phyloP scores from a whole-genome alignment of 2,888 invertebrate species.

The Reticulitermes lucifugus region DNA sequence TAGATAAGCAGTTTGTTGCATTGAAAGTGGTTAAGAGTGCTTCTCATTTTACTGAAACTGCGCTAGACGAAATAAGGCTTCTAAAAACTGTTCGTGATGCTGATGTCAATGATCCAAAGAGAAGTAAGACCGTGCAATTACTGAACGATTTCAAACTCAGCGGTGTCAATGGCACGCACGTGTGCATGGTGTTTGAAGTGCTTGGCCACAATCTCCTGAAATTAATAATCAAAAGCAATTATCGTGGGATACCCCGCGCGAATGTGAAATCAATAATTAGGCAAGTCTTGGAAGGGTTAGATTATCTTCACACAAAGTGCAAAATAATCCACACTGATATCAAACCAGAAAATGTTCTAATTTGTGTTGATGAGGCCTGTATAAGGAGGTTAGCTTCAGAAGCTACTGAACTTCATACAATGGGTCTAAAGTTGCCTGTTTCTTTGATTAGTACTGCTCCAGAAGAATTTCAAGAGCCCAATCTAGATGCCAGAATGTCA shows the following conservation, averaged over 20 bases:
- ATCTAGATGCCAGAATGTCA: conserved; percentile 86
- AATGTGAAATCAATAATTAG: conserved; percentile 96
- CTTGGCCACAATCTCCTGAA: conserved; percentile 98
- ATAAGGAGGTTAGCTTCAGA: conserved; percentile 93
- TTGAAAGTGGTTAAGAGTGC: conserved; percentile 99
- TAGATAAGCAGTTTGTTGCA: conserved; percentile 95
- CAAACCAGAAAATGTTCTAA: conserved; percentile 94
- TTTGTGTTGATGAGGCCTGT: conserved; percentile 92
- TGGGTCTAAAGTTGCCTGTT: conserved; percentile 91
- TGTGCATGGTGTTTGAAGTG: conserved; percentile 99
- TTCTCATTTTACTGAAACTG: conserved; percentile 98
- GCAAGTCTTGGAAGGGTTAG: conserved; percentile 94
- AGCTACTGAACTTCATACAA: conserved; percentile 93
- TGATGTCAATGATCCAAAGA: conserved; percentile 90
- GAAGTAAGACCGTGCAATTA: conserved; percentile 97
- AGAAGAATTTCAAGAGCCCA: conserved; percentile 83
- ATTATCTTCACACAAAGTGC: conserved; percentile 98
- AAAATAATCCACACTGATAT: conserved; percentile 95
- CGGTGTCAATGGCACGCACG: conserved; percentile 98
- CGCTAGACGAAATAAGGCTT: conserved; percentile 98
- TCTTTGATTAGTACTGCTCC: conserved; percentile 92
- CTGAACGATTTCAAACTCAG: conserved; percentile 98
- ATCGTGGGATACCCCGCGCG: conserved; percentile 94
- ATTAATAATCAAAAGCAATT: conserved; percentile 97
- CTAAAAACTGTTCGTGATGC: conserved; percentile 95